phyloP scores from a whole-genome alignment of 2,113 vertebrate genomes.

The Stegostoma tigrinum region DNA sequence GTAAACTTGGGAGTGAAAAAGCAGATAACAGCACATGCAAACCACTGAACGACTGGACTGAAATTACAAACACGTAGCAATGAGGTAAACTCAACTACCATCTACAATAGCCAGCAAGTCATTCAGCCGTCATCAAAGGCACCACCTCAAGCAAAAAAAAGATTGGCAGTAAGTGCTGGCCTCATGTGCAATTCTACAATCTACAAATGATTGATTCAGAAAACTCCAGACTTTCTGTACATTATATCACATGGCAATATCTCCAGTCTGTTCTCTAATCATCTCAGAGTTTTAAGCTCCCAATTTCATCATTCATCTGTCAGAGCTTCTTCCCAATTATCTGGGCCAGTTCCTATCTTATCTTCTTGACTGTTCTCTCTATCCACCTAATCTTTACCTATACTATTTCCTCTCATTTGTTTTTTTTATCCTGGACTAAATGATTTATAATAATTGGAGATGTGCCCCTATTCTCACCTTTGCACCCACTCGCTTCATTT shows the following conservation, averaged over 20 bases:
- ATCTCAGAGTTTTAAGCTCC: not conserved
- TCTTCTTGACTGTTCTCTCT: not conserved
- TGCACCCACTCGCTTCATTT: not conserved
- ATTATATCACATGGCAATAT: not conserved
- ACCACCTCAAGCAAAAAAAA: not conserved
- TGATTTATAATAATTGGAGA: not conserved
- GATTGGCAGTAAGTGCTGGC: not conserved
- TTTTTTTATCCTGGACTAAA: not conserved
- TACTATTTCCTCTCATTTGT: not conserved
- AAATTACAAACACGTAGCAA: too few species aligned
- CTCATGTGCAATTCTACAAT: not conserved
- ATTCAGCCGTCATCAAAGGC: not conserved
- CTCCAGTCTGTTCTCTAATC: not conserved
- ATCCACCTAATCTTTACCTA: not conserved
- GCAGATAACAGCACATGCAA: too few species aligned
- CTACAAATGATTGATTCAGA: too few species aligned
- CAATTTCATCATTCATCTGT: not conserved
- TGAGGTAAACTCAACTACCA: too few species aligned
- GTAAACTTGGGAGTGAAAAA: too few species aligned
- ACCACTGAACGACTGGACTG: too few species aligned
- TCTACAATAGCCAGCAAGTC: too few species aligned
- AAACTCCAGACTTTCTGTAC: not conserved
- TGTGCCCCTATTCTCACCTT: not conserved
- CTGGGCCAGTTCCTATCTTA: not conserved
- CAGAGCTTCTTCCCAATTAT: not conserved